These are phyloP conservation scores for Sakesphorus luctuosus DNA, from an alignment of 2,113 vertebrate species.

Conservation along the genomic window DNA sequence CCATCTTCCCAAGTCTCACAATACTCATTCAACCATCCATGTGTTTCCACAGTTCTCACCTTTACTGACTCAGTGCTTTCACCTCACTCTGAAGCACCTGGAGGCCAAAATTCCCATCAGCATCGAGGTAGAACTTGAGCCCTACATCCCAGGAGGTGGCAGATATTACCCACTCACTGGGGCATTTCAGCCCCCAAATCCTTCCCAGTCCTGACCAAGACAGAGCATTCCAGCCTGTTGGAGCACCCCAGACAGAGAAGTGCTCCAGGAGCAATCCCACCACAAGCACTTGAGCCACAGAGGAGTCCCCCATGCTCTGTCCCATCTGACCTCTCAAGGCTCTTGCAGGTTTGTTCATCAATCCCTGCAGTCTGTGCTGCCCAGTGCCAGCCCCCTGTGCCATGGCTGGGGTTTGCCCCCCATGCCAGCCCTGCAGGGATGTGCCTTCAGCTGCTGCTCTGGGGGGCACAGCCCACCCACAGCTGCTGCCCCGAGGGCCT, in stretches of 20 bases:
- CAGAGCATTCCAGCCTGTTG: not conserved
- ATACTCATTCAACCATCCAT: rapidly evolving
- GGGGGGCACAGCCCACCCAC: too few relatives aligned
- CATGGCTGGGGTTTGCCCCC: too few relatives aligned
- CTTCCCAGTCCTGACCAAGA: not conserved
- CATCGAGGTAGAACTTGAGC: not conserved
- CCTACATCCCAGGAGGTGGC: not conserved
- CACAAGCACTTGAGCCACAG: not conserved
- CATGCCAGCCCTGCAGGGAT: rapidly evolving
- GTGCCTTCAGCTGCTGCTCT: not conserved
- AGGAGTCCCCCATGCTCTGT: not conserved
- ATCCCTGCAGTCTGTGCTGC: not conserved
- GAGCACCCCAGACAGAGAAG: rapidly evolving
- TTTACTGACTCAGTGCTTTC: not conserved
- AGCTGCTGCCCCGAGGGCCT: too few relatives aligned
- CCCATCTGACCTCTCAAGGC: not conserved
- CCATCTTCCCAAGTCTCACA: not conserved
- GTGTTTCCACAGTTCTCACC: not conserved
- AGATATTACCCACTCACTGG: not conserved
- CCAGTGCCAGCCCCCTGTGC: not conserved
- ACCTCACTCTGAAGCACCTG: rapidly evolving
- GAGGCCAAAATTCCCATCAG: not conserved
- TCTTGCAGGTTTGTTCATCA: rapidly evolving
- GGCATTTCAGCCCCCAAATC: not conserved
- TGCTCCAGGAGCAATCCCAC: not conserved